These are phyloP conservation scores for Podargus strigoides DNA, from an alignment of 2,797 vertebrate genomes.

Conservation along the genomic window DNA sequence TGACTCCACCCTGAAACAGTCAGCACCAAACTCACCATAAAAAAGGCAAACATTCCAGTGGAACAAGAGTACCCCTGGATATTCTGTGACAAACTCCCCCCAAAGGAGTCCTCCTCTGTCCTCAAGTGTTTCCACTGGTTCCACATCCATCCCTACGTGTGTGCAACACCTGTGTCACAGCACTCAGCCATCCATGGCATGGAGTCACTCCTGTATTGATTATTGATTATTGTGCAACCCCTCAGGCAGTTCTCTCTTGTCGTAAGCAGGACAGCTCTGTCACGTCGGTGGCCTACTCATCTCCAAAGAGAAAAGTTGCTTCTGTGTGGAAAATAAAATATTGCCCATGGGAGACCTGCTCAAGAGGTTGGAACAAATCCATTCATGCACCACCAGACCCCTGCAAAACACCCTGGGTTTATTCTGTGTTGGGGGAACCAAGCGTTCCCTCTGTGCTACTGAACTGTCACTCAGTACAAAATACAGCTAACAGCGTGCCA, in stretches of 20 bases:
- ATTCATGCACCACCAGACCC: not conserved
- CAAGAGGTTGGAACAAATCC: conserved; percentile 22
- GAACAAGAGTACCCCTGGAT: not conserved
- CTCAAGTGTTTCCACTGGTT: not conserved
- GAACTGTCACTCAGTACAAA: not conserved
- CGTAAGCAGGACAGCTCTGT: not conserved
- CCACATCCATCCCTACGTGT: not conserved
- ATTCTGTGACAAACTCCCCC: not conserved
- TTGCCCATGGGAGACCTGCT: not conserved
- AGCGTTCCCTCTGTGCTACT: not conserved
- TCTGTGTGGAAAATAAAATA: conserved; percentile 24
- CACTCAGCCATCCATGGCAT: accelerated
- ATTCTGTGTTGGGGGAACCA: not conserved
- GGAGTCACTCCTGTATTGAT: not conserved
- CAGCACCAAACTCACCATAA: not conserved
- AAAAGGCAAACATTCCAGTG: not conserved
- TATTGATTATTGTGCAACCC: accelerated
- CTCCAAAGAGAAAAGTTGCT: not conserved
- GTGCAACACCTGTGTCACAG: not conserved
- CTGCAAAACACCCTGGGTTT: not conserved
- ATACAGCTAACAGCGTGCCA: not conserved
- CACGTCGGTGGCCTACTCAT: not conserved
- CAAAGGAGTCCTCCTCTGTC: not conserved
- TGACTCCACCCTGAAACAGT: not conserved
- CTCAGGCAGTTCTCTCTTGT: not conserved